These are phyloP conservation scores for Choreutis nemorana DNA, from an alignment of 2,888 invertebrate species.

Conservation along the genomic window DNA sequence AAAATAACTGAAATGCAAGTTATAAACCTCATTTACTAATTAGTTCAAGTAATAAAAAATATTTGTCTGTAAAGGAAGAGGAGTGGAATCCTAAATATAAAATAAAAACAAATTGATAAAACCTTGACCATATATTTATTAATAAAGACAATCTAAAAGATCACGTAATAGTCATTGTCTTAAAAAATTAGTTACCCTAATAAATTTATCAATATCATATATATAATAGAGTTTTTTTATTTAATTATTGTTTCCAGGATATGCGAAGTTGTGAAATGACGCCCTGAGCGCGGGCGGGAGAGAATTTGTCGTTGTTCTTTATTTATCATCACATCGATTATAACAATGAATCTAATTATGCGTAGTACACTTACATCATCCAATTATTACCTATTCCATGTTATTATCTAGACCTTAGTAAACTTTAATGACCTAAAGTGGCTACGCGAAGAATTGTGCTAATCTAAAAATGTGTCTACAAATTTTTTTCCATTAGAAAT, in stretches of 20 bases:
- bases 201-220: constrained; percentile 66
- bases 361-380: constrained; percentile 46
- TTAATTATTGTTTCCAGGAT: constrained; percentile 68
- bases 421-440: constrained; percentile 50
- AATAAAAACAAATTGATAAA: constrained; percentile 58
- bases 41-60: not conserved
- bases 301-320: constrained; percentile 55
- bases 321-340: constrained; percentile 59
- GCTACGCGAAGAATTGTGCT: constrained; percentile 66
- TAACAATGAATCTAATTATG: constrained; percentile 56
- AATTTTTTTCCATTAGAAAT: constrained; percentile 41
- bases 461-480: constrained; percentile 63
- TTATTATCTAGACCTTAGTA: constrained; percentile 57
- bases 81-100: constrained; percentile 12
- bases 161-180: constrained; percentile 66
- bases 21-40: too few relatives aligned
- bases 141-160: constrained; percentile 68
- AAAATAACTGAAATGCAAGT: too few relatives aligned
- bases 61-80: not conserved
- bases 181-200: constrained; percentile 67
- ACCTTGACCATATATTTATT: constrained; percentile 68
- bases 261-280: constrained; percentile 63
- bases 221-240: constrained; percentile 50
- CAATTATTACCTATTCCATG: constrained; percentile 47
- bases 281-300: constrained; percentile 22